These are phyloP conservation scores for Idaea straminata DNA, from an alignment of 2,888 invertebrate genomes.

Conservation along the genomic window DNA sequence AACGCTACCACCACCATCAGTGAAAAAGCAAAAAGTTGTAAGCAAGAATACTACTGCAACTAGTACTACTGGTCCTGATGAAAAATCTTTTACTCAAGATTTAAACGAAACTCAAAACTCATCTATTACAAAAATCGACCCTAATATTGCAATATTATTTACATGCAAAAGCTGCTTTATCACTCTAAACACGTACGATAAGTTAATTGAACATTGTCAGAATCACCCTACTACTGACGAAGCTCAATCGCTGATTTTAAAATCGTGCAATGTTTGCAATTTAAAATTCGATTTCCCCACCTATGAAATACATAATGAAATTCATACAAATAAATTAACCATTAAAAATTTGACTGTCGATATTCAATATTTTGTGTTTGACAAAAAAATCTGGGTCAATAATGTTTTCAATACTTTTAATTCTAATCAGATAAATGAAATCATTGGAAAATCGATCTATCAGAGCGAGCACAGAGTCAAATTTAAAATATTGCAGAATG, in stretches of 20 bases:
- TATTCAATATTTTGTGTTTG: conserved; percentile 47
- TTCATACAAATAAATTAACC: conserved; percentile 30
- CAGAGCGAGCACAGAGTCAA: conserved; percentile 54
- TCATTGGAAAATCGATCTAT: conserved; percentile 52
- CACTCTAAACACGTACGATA: conserved; percentile 50
- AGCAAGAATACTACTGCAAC: not conserved
- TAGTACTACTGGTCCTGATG: not conserved
- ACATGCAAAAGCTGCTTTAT: conserved; percentile 50
- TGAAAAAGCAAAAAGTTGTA: not conserved
- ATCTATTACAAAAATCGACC: not conserved
- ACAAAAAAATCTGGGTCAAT: conserved; percentile 49
- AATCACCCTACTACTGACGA: conserved; percentile 40
- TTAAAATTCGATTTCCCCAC: conserved; percentile 37
- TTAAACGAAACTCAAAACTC: not conserved
- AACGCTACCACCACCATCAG: not conserved
- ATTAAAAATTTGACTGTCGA: conserved; percentile 46
- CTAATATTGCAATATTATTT: conserved; percentile 30
- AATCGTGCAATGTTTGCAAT: conserved; percentile 38
- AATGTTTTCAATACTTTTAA: conserved; percentile 48
- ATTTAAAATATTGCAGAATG: conserved; percentile 52
- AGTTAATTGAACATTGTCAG: conserved; percentile 60
- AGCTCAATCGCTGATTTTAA: conserved; percentile 22
- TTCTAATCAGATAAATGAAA: conserved; percentile 30
- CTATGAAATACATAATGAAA: conserved; percentile 35
- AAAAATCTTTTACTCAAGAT: not conserved